Conservation (phyloP, 2,888 invertebrate genomes). For the Steinernema hermaphroditum region DNA sequence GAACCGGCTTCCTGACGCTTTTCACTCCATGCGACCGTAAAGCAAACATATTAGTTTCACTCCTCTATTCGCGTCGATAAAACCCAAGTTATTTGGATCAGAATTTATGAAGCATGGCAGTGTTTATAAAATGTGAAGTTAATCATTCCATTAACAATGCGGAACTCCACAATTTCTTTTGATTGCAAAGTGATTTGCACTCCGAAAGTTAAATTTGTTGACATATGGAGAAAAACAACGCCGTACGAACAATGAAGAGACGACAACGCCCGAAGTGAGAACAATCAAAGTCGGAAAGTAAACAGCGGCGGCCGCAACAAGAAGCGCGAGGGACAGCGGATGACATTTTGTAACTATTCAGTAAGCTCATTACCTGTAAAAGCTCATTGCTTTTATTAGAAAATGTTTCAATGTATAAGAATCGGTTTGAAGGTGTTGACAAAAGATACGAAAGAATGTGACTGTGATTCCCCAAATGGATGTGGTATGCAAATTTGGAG, state of each 20-base stretch:
- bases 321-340: not conserved
- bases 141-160: no score
- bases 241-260: not conserved
- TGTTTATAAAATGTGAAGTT: no score
- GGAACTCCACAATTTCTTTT: no score
- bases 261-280: constrained; percentile 21
- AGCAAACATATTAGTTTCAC: not conserved
- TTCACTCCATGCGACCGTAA: not conserved
- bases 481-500: no score
- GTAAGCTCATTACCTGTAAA: not conserved
- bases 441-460: no score
- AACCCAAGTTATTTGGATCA: no score
- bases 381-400: not conserved
- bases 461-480: no score
- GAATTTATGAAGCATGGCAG: no score
- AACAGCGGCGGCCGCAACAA: not conserved
- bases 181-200: no score
- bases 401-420: not conserved
- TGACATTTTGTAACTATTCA: not conserved
- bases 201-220: not conserved
- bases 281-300: constrained; percentile 23
- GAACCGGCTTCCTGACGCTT: not conserved
- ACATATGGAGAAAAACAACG: constrained; percentile 1
- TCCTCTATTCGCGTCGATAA: no score
- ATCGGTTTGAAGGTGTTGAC: no score